phyloP scores from a whole-genome alignment of 2,797 vertebrate species.

The Phataginus tetradactyla region DNA sequence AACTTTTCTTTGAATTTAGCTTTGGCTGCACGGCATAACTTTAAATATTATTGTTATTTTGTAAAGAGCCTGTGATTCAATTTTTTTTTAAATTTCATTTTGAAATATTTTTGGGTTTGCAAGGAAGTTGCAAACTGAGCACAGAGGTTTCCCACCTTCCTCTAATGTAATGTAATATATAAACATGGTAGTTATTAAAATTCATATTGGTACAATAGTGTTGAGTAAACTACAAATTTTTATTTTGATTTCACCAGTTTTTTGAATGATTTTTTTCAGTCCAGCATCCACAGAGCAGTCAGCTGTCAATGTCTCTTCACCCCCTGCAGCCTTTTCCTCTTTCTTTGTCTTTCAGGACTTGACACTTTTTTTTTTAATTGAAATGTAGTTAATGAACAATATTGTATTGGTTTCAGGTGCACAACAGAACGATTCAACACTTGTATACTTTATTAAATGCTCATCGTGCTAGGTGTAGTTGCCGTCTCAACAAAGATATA shows the following conservation, averaged over 20 bases:
- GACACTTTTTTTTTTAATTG: too few relatives aligned
- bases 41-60: not conserved
- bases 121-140: not conserved
- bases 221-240: not conserved
- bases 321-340: not conserved
- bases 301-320: not conserved
- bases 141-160: not conserved
- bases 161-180: not conserved
- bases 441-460: too few relatives aligned
- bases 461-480: too few relatives aligned
- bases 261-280: not conserved
- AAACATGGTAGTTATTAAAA: not conserved
- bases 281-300: not conserved
- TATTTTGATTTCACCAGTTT: not conserved
- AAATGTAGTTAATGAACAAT: too few relatives aligned
- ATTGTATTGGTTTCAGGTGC: too few relatives aligned
- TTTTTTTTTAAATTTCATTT: not conserved
- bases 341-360: not conserved
- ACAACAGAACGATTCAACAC: too few relatives aligned
- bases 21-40: not conserved
- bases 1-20: not conserved
- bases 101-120: constrained; percentile 18
- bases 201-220: not conserved
- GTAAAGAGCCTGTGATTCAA: not conserved
- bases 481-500: too few relatives aligned